Conservation (phyloP, 1,140 invertebrate species). For the Augochlora pura region DNA sequence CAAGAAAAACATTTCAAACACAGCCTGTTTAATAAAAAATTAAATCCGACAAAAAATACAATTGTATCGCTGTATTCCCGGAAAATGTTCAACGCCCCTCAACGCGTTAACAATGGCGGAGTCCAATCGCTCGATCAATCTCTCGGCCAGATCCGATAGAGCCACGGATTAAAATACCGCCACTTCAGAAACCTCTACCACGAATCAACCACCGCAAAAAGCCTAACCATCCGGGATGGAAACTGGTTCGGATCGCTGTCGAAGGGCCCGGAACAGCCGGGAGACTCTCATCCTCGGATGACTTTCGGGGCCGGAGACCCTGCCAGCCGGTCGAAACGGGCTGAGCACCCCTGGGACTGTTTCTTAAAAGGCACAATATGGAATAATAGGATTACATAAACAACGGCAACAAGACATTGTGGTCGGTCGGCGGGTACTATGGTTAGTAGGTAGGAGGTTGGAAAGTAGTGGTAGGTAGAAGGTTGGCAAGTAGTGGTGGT, state of each 20-base stretch:
- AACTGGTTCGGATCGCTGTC: not conserved
- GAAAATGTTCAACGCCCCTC: not conserved
- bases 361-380: slow-evolving; percentile 70
- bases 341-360: slow-evolving; percentile 66
- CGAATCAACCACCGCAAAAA: not conserved
- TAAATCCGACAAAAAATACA: too few relatives aligned
- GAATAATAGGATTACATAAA: slow-evolving; percentile 81
- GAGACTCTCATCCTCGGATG: not conserved
- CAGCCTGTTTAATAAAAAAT: too few relatives aligned
- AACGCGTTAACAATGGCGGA: not conserved
- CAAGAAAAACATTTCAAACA: too few relatives aligned
- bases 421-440: slow-evolving; percentile 58
- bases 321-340: not conserved
- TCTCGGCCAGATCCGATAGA: too few relatives aligned
- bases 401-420: slow-evolving; percentile 79
- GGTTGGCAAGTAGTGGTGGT: not conserved
- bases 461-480: slow-evolving; percentile 35
- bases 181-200: not conserved
- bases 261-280: not conserved
- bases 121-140: too few relatives aligned
- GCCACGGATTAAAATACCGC: not conserved
- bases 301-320: not conserved
- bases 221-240: not conserved
- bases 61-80: too few relatives aligned
- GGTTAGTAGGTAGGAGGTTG: too few relatives aligned